Evolutionary conservation across 2,888 invertebrate species (phyloP), one percentile per base, ranked within the genome.

Genomic region (Megastigmus dorsalis): DNA sequence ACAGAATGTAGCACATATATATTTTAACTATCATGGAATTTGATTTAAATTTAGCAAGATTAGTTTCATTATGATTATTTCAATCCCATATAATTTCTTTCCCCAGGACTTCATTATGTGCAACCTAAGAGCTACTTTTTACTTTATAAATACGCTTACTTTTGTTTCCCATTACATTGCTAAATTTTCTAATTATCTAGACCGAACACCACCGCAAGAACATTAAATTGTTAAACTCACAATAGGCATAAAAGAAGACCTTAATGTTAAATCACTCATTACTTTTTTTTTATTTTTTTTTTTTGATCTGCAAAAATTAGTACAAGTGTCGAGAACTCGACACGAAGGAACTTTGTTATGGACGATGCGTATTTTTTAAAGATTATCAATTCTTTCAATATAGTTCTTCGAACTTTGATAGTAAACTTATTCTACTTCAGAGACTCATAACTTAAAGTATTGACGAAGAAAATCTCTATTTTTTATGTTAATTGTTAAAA

Each of bases 301-400:
- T 54, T 54, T 28, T 6, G 26, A 41, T 70, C 54, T 70, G 30
- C 36, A 54, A 63, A 72, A 67, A 52, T 52, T 52, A 66, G 65
- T 66, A 63, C n/a, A 43, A 52, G 55, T 79, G 36, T 52, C 72
- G 62, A 72, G 48, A 30, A 28, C 26, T 20, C 38, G 74, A 77
- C 75, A 66, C 75, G 76, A 75, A 84, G 80, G 82, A 81, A 81
- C 82, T 83, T 82, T 79, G 43, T 45, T 69, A 81, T 82, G 83
- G 83, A 83, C 82, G 82, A 75, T 48, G 80, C 76, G 78, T 79
- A 59, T 59, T 15, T 54, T 43, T 52, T 41, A 23, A n/a, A 38
- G 48, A 59, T 57, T 48, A 57, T 68, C 33, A 52, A 52, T 52
- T 48, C 33, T 30, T 60, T 52, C 20, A 68, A 28, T 68, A 23